These are phyloP conservation scores for Ophioderma brevispina DNA, from an alignment of 35 echinoderm and acorn worm species.

Conservation along the genomic window DNA sequence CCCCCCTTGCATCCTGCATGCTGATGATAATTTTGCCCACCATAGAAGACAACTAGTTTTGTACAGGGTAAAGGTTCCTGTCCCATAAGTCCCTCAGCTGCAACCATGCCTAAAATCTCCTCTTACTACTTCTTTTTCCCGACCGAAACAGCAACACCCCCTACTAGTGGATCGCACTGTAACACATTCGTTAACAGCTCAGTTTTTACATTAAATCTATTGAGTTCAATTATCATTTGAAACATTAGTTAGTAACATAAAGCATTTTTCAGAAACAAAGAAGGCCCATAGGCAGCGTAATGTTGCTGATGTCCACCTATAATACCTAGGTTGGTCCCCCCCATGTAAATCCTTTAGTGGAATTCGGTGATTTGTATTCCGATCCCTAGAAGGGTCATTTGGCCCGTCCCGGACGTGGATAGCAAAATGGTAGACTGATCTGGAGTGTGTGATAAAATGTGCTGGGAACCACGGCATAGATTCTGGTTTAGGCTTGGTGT, in stretches of 20 bases:
- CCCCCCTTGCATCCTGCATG: background rate
- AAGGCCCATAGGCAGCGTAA: conserved; percentile 26
- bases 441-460: background rate
- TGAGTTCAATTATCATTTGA: background rate
- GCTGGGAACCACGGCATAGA: conserved; percentile 17
- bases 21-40: background rate
- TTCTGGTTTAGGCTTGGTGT: background rate
- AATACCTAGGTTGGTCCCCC: conserved; percentile 13
- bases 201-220: background rate
- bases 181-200: background rate
- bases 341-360: background rate
- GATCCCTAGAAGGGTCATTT: no score
- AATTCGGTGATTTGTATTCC: background rate
- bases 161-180: background rate
- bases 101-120: background rate
- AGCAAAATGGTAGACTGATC: conserved; percentile 8
- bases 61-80: conserved; percentile 12
- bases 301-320: background rate
- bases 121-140: background rate
- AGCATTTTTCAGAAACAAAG: background rate
- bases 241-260: background rate
- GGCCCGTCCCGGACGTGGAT: background rate
- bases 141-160: background rate
- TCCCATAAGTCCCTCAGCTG: background rate
- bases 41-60: background rate